A percentile compares a stretch with the other conserved stretches of the same genome.
Evolutionary conservation across 30 jellyfish, hydroid and myxozoan species (phyloP).

Genomic region (Cassiopea andromeda): DNA sequence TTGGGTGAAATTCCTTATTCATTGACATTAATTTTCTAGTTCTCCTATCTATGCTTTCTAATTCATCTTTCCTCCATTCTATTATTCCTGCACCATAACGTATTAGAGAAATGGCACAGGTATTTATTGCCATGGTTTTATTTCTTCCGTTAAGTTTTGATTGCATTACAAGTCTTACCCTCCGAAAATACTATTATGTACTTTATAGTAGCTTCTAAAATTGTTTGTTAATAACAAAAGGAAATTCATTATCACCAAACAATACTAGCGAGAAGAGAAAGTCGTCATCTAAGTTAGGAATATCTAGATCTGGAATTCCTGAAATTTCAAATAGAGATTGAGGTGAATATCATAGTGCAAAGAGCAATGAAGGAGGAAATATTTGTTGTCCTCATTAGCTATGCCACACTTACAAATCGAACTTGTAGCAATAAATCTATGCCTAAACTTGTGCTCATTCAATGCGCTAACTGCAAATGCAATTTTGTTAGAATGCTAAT

Average conservation of each 20-base stretch:
- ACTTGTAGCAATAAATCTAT: not conserved
- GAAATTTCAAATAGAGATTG: not conserved
- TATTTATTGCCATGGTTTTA: no score
- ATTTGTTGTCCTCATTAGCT: not conserved
- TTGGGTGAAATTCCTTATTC: no score
- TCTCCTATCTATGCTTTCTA: no score
- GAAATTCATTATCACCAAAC: not conserved
- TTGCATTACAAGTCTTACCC: no score
- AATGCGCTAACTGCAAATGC: conserved; percentile 32
- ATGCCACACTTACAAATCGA: not conserved
- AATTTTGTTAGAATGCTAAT: conserved; percentile 26
- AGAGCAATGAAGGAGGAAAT: not conserved
- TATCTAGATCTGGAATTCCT: not conserved
- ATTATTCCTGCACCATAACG: no score
- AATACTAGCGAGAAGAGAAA: not conserved
- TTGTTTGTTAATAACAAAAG: not conserved
- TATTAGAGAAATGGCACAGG: no score
- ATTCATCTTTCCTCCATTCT: no score
- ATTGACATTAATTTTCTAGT: no score
- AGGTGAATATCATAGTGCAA: not conserved
- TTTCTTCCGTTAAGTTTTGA: no score
- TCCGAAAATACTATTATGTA: not conserved
- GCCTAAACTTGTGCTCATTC: conserved; percentile 9
- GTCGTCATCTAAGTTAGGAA: not conserved
- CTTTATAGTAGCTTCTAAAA: not conserved